These are phyloP conservation scores for Spodoptera littoralis DNA, from an alignment of 2,888 invertebrate species.

Conservation along the genomic window DNA sequence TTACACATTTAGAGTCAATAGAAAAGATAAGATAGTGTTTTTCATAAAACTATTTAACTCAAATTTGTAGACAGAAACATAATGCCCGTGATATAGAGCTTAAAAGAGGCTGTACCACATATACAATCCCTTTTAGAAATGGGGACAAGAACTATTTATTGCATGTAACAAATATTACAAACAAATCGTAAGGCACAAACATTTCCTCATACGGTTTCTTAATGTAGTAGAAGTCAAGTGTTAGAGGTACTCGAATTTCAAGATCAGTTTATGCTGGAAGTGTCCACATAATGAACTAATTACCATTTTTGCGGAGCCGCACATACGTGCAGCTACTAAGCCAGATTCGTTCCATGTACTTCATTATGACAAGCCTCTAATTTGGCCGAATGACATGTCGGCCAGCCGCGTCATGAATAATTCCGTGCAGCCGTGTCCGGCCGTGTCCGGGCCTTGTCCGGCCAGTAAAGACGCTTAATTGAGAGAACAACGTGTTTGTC, in stretches of 20 bases:
- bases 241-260: neutral
- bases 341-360: slow-evolving; percentile 48
- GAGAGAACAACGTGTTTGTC: slow-evolving; percentile 81
- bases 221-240: too few relatives aligned
- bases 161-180: too few relatives aligned
- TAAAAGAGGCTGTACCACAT: too few relatives aligned
- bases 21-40: too few relatives aligned
- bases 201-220: too few relatives aligned
- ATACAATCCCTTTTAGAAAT: too few relatives aligned
- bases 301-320: slow-evolving; percentile 51
- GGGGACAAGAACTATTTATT: too few relatives aligned
- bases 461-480: slow-evolving; percentile 81
- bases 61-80: too few relatives aligned
- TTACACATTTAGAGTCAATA: too few relatives aligned
- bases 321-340: slow-evolving; percentile 47
- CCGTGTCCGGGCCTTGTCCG: slow-evolving; percentile 77
- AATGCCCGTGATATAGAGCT: too few relatives aligned
- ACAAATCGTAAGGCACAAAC: too few relatives aligned
- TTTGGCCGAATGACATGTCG: slow-evolving; percentile 73
- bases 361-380: slow-evolving; percentile 67
- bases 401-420: slow-evolving; percentile 80
- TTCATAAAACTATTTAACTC: too few relatives aligned
- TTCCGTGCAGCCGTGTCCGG: slow-evolving; percentile 67
- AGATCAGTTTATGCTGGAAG: slow-evolving; percentile 26
- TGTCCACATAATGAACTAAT: slow-evolving; percentile 51